These are phyloP conservation scores for Leptatherina wallacei DNA, from an alignment of 2,797 vertebrate genomes.

Conservation along the genomic window DNA sequence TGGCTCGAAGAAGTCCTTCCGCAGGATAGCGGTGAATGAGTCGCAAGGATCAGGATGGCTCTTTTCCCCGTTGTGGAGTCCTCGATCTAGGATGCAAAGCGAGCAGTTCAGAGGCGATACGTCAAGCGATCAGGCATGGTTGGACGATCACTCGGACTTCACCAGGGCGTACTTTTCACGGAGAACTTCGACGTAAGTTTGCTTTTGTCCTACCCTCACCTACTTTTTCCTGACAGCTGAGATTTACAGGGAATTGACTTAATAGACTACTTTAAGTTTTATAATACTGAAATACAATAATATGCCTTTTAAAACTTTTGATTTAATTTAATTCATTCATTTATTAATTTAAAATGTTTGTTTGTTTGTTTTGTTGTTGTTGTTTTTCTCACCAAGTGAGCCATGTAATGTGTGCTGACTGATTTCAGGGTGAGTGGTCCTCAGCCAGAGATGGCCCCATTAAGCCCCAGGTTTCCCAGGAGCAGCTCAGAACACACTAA, in stretches of 20 bases:
- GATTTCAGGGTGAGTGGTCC: slow-evolving; percentile 36
- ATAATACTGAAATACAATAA: too few relatives aligned
- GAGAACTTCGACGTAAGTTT: slow-evolving; percentile 67
- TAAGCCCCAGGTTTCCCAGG: slow-evolving; percentile 33
- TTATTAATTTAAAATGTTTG: too few relatives aligned
- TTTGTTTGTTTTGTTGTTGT: too few relatives aligned
- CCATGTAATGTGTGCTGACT: slow-evolving; percentile 17
- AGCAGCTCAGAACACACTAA: slow-evolving; percentile 46
- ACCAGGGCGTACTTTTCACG: slow-evolving; percentile 68
- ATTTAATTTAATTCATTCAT: too few relatives aligned
- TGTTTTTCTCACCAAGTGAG: neutral
- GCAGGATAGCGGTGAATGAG: neutral
- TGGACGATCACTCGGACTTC: slow-evolving; percentile 72
- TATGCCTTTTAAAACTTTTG: too few relatives aligned
- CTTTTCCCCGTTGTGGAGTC: slow-evolving; percentile 69
- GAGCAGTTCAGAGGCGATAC: slow-evolving; percentile 42
- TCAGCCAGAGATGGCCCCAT: slow-evolving; percentile 28
- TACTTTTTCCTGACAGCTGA: neutral
- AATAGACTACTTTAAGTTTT: neutral
- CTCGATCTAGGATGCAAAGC: slow-evolving; percentile 26
- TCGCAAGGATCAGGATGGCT: slow-evolving; percentile 56
- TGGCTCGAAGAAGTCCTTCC: neutral
- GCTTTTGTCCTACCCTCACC: neutral
- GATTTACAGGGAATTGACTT: neutral
- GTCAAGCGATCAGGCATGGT: slow-evolving; percentile 53